phyloP scores from a whole-genome alignment of 2,797 vertebrate species.

The Hemitrygon akajei region DNA sequence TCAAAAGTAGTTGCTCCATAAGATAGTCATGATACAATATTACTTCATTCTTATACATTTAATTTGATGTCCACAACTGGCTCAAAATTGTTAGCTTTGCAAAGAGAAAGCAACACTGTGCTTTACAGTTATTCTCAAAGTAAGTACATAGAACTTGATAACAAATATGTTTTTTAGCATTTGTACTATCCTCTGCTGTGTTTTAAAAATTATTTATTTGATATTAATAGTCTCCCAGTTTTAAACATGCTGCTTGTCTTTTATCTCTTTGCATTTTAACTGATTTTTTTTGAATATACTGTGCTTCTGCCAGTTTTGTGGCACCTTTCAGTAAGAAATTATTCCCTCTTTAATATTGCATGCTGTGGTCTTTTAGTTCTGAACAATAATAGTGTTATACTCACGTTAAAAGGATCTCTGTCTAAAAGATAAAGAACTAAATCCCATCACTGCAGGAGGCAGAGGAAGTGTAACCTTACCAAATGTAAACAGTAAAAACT shows the following conservation, averaged over 20 bases:
- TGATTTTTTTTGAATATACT: not conserved
- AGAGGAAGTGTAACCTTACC: constrained; percentile 28
- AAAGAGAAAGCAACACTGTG: not conserved
- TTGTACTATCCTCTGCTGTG: not conserved
- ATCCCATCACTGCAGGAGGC: not conserved
- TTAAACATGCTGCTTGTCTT: not conserved
- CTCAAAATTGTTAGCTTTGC: not conserved
- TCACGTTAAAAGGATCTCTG: not conserved
- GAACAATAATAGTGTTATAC: not conserved
- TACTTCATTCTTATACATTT: not conserved
- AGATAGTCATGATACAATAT: not conserved
- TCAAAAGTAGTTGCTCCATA: not conserved
- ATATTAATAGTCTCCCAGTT: not conserved
- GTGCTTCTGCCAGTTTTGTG: not conserved
- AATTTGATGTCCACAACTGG: not conserved
- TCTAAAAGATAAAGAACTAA: constrained; percentile 16
- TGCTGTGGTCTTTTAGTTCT: not conserved
- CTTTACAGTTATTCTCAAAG: not conserved
- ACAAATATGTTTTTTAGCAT: not conserved
- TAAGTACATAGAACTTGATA: not conserved
- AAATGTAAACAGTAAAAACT: constrained; percentile 11
- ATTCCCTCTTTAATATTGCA: constrained; percentile 17
- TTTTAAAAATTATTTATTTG: not conserved
- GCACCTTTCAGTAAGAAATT: not conserved
- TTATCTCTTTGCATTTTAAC: not conserved